A percentile compares a stretch with the other conserved stretches of the same genome.
Evolutionary conservation across 2,113 vertebrate genomes (phyloP).

Genomic region (Grammomys dolichurus): DNA sequence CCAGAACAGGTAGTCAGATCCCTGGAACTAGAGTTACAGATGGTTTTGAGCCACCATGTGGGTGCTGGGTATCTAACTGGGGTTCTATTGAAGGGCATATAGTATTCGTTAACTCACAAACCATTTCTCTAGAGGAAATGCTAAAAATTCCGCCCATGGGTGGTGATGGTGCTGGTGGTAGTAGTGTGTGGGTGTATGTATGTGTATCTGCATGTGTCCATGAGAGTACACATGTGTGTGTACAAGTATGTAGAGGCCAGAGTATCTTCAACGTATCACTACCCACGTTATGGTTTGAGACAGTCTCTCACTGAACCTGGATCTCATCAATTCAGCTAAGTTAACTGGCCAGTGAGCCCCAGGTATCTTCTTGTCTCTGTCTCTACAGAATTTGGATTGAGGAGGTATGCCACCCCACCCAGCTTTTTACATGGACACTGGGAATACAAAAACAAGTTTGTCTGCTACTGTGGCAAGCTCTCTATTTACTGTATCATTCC

Average conservation of each 20-base stretch:
- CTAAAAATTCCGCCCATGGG: background rate
- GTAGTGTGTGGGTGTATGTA: background rate
- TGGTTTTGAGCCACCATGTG: background rate
- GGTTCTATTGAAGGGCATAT: background rate
- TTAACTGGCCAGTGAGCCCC: no score
- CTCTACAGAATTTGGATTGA: background rate
- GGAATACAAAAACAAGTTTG: background rate
- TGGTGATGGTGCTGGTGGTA: background rate
- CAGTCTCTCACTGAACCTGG: background rate
- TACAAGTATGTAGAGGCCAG: background rate
- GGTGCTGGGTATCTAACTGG: background rate
- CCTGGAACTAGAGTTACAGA: background rate
- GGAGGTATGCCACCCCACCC: no score
- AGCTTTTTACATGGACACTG: background rate
- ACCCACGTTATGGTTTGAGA: background rate
- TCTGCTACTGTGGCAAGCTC: no score
- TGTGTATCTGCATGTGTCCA: background rate
- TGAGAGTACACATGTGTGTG: background rate
- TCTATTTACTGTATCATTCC: background rate
- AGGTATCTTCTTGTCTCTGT: background rate
- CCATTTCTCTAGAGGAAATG: background rate
- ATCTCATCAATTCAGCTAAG: background rate
- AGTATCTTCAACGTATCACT: background rate
- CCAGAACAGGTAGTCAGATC: background rate
- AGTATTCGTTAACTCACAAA: background rate